Percentiles rank a stretch among this genome's conserved stretches.
These are phyloP conservation scores for Setipinna tenuifilis DNA, from an alignment of 2,797 vertebrate species.

Conservation along the genomic window DNA sequence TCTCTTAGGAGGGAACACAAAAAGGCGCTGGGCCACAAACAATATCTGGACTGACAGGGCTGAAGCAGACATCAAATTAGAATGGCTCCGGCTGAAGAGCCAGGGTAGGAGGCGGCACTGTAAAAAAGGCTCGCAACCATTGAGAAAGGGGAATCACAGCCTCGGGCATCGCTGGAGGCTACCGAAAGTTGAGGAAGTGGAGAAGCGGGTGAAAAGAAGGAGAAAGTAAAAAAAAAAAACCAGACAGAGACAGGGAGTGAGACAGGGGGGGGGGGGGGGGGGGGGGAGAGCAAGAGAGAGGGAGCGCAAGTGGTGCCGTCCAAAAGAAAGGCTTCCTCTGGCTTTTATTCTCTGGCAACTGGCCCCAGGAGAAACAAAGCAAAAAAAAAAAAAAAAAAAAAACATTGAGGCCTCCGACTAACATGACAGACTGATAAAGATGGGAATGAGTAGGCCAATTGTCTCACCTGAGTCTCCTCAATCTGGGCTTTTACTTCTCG, in stretches of 20 bases:
- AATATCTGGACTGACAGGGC: slow-evolving; percentile 39
- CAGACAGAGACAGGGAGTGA: not conserved
- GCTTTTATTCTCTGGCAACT: slow-evolving; percentile 60
- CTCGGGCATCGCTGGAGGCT: slow-evolving; percentile 65
- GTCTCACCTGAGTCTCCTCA: slow-evolving; percentile 62
- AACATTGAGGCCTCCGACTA: slow-evolving; percentile 46
- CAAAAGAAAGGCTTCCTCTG: slow-evolving; percentile 53
- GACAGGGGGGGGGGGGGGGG: not conserved
- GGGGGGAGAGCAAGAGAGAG: no score
- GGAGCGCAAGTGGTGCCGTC: not conserved
- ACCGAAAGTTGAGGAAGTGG: slow-evolving; percentile 72
- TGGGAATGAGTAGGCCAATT: slow-evolving; percentile 63
- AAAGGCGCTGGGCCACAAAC: not conserved
- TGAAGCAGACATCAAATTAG: slow-evolving; percentile 57
- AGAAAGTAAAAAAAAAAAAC: slow-evolving; percentile 23
- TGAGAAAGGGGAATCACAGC: slow-evolving; percentile 65
- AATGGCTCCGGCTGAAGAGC: slow-evolving; percentile 37
- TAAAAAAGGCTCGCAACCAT: slow-evolving; percentile 58
- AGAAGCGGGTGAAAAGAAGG: slow-evolving; percentile 22
- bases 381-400: not conserved
- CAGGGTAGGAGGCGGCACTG: slow-evolving; percentile 50
- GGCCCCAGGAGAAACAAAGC: slow-evolving; percentile 30
- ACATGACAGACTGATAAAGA: slow-evolving; percentile 58
- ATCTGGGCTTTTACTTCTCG: slow-evolving; percentile 57
- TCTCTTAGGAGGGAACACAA: not conserved